These are phyloP conservation scores for Oplegnathus fasciatus DNA, from an alignment of 2,113 vertebrate species.

Conservation along the genomic window DNA sequence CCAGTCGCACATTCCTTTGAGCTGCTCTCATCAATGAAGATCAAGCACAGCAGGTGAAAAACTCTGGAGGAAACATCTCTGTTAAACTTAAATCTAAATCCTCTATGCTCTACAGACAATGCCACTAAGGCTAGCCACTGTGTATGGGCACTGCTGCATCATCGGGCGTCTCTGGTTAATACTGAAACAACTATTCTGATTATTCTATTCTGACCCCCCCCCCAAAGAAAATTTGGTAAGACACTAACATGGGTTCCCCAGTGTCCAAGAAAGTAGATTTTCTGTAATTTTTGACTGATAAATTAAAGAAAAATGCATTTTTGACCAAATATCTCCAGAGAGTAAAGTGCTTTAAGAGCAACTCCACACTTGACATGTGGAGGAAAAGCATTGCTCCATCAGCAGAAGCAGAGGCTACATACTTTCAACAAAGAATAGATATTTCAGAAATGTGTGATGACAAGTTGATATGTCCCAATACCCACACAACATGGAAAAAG, in stretches of 20 bases:
- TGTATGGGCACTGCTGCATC: not conserved
- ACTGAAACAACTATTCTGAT: too few relatives aligned
- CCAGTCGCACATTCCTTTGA: slow-evolving; percentile 47
- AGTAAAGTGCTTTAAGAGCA: not conserved
- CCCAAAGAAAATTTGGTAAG: too few relatives aligned
- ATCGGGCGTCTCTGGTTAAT: not conserved
- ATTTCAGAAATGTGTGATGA: too few relatives aligned
- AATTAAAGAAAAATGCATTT: not conserved
- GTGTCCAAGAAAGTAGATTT: not conserved
- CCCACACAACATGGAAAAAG: too few relatives aligned
- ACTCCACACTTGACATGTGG: too few relatives aligned
- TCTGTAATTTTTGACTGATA: not conserved
- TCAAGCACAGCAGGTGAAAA: slow-evolving; percentile 24
- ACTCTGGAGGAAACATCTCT: slow-evolving; percentile 31
- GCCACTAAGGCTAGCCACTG: not conserved
- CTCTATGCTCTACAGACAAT: not conserved
- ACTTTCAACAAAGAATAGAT: too few relatives aligned
- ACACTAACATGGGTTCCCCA: not conserved
- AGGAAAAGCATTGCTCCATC: too few relatives aligned
- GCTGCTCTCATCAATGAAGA: slow-evolving; percentile 52
- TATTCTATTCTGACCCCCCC: too few relatives aligned
- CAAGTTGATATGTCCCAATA: too few relatives aligned
- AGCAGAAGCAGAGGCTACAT: too few relatives aligned
- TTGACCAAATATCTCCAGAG: not conserved
- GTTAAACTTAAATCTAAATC: not conserved